Conservation (phyloP, 2,113 vertebrate genomes). For the Lagopus leucura region DNA sequence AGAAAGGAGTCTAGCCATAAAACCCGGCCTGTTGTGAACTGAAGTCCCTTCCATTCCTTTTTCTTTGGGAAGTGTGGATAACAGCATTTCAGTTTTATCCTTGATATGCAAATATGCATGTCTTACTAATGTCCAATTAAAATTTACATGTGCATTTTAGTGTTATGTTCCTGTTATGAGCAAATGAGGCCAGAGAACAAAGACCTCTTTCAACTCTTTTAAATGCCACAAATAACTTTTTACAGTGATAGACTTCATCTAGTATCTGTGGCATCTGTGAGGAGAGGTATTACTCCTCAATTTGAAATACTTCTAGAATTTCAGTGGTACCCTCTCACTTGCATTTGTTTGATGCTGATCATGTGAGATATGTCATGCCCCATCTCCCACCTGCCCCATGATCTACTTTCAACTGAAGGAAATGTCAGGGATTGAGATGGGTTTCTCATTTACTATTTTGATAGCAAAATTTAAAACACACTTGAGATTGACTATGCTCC, state of each 20-base stretch:
- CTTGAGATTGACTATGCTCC: background rate
- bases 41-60: background rate
- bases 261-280: background rate
- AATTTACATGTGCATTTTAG: background rate
- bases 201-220: background rate
- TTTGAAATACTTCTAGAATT: background rate
- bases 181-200: background rate
- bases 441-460: background rate
- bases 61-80: background rate
- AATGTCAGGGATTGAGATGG: background rate
- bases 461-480: background rate
- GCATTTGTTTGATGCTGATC: background rate
- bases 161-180: background rate
- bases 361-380: background rate
- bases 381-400: background rate
- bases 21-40: background rate
- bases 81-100: background rate
- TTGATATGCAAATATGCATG: background rate
- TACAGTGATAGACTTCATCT: background rate
- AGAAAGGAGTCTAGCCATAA: background rate
- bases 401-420: background rate
- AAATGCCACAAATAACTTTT: fast-evolving
- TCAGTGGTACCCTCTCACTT: background rate
- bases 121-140: constrained; percentile 1
- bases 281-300: background rate